Base-by-base conservation (phyloP, 2,888 invertebrate species). In the Stictocephala bisonia region DNA sequence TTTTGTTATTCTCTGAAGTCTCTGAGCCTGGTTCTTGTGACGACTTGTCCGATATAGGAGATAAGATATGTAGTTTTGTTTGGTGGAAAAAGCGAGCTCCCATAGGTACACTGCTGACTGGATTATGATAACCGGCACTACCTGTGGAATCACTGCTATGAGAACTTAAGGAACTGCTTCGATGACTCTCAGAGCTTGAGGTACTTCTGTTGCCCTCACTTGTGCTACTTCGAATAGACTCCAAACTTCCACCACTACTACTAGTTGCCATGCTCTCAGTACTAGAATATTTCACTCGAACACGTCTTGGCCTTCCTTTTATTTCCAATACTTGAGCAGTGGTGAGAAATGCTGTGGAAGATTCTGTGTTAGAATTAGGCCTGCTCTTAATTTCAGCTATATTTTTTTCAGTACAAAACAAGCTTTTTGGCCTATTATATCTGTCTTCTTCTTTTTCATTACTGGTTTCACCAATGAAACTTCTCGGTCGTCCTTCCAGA, bases 11-110 rank as follows among this genome's bases (percentile, higher is more conserved):
- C 81, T 93, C 93, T 11, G 92, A 93, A 20, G 92, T 91, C 83
- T 94, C 94, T 6, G 93, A 93, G 20, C 90, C 91, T 15, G 93
- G 93, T 81, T 95, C 95, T 84, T 93, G 94, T 0, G 94, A 94
- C 22, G 94, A 94, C 84, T 94, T 95, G 84, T 95, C 95, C 73
- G 94, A 94, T 81, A 95, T 95, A 20, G 95, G 95, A 80, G 94
- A 95, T 56, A 95, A 86, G 82, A 95, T 93, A 84, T 95, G 94
- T 79, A 94, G 85, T 83, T 94, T 94, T 83, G 87, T 88, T 72
- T 90, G 88, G 83, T 93, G 91, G 71, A 76, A 83, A 91, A 92
- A 82, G 90, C 90, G 80, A 90, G 88, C 71, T 90, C 75, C 71
- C 29, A 77, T 73, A 11, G 77, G 75, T 15, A 7, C 15, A 27